Base-by-base conservation (phyloP, 2,888 invertebrate genomes). In the Pocota personata region DNA sequence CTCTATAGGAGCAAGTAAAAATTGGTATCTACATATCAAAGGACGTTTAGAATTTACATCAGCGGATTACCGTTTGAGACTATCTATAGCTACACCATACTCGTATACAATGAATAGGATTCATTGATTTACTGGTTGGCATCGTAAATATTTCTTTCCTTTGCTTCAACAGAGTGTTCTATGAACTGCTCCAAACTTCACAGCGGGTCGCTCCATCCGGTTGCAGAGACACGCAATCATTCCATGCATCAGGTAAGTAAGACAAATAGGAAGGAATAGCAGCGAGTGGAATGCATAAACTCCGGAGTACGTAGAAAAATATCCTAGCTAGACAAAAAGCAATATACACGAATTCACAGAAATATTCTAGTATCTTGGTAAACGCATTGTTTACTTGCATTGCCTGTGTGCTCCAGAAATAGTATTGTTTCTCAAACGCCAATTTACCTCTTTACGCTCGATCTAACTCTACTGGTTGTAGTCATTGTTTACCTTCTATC, bases 251-350 rank as follows among this genome's bases (percentile, higher is more conserved):
- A 71, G 75, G 75, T 75, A 79, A 75, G 69, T 57, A 79, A 84
- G 84, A 84, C 79, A 84, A 84, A 84, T 84, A 79, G 79, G n/a
- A 40, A 14, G 64, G 24, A 35, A 66, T 7, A 50, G 24, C 64
- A 35, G 27, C 50, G 57, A 58, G 50, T 58, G 32, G 71, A 71
- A 69, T 84, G 75, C 73, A 84, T 79, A 69, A 79, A 69, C 48
- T 64, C 40, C n/a, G 21, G 6, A 46, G 64, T 37, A 24, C 7
- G 24, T 21, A 80, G 40, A 66, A 7, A 64, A 14, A 30, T 27
- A 24, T 57, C 30, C 48, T 12, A 24, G 12, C 2, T 2, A 21
- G 21, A 19, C 64, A 12, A 14, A 35, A 52, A n/a, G 40, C 52
- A 50, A 32, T n/a, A 50, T 7, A 6, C 16, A 62, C 43, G 37